phyloP scores from a whole-genome alignment of 2,888 invertebrate genomes.

The Carabus problematicus region DNA sequence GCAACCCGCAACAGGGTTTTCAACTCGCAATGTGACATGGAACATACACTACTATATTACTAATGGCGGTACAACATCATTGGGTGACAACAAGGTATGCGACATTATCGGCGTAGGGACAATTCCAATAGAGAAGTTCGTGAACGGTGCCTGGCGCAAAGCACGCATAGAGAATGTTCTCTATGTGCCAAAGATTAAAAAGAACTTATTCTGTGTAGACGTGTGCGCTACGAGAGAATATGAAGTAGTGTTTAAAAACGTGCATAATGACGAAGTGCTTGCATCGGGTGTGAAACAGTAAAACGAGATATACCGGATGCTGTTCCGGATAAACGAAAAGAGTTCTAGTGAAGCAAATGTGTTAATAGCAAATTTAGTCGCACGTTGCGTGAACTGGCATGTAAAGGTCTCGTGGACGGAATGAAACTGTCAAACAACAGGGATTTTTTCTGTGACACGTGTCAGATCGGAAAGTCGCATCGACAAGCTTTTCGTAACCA shows the following conservation, averaged over 20 bases:
- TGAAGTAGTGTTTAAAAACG: constrained; percentile 36
- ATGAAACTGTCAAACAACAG: constrained; percentile 34
- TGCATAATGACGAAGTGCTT: constrained; percentile 35
- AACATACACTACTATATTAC: too few species aligned
- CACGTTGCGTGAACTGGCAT: constrained; percentile 42
- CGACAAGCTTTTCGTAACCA: constrained; percentile 14
- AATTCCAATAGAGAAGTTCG: constrained; percentile 43
- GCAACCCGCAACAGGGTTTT: too few species aligned
- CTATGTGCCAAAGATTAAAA: constrained; percentile 46
- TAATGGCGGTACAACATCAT: constrained; percentile 38
- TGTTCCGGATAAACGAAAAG: constrained; percentile 42
- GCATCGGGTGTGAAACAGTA: constrained; percentile 44
- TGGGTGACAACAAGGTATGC: constrained; percentile 45
- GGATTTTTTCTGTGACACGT: constrained; percentile 47
- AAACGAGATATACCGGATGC: constrained; percentile 45
- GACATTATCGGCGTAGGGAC: constrained; percentile 44
- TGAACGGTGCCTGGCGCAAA: constrained; percentile 44
- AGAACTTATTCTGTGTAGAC: constrained; percentile 50
- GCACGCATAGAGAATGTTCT: constrained; percentile 46
- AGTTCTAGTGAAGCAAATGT: constrained; percentile 42
- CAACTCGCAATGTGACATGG: too few species aligned
- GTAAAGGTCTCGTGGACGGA: constrained; percentile 45
- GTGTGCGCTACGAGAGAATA: constrained; percentile 44
- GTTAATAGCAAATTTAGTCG: constrained; percentile 42
- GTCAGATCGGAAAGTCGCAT: constrained; percentile 47